Conservation (phyloP, 2,888 invertebrate genomes). For the Lasioglossum zephyrum region DNA sequence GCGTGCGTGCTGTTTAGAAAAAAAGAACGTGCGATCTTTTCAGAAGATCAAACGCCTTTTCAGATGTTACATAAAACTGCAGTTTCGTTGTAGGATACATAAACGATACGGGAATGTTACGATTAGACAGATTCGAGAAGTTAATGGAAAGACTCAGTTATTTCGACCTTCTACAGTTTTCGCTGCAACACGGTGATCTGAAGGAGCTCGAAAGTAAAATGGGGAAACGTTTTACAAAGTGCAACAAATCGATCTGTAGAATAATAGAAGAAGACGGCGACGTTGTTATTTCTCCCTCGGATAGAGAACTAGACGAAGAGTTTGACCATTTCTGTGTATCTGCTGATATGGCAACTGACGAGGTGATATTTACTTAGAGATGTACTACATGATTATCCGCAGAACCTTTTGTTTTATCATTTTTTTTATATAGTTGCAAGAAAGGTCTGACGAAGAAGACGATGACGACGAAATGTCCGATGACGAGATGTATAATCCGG, state of each 20-base stretch:
- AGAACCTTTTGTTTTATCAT: conserved; percentile 26
- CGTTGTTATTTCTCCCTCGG: conserved; percentile 59
- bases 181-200: conserved; percentile 91
- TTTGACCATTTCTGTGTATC: conserved; percentile 87
- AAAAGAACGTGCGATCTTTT: background rate
- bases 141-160: conserved; percentile 91
- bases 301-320: conserved; percentile 82
- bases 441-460: conserved; percentile 75
- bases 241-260: conserved; percentile 82
- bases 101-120: conserved; percentile 94
- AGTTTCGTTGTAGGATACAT: conserved; percentile 90
- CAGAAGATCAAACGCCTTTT: background rate
- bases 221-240: conserved; percentile 86
- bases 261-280: conserved; percentile 81
- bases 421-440: conserved; percentile 64
- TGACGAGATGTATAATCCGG: conserved; percentile 86
- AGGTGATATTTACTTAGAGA: conserved; percentile 84
- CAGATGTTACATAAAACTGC: background rate
- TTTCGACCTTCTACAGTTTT: conserved; percentile 91
- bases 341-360: conserved; percentile 85
- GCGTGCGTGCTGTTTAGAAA: conserved; percentile 57
- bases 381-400: background rate
- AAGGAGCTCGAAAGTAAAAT: conserved; percentile 93
- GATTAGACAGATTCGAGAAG: conserved; percentile 93
- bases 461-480: conserved; percentile 76